Evolutionary conservation across 2,113 vertebrate species (phyloP).

Genomic region (Calypte anna): DNA sequence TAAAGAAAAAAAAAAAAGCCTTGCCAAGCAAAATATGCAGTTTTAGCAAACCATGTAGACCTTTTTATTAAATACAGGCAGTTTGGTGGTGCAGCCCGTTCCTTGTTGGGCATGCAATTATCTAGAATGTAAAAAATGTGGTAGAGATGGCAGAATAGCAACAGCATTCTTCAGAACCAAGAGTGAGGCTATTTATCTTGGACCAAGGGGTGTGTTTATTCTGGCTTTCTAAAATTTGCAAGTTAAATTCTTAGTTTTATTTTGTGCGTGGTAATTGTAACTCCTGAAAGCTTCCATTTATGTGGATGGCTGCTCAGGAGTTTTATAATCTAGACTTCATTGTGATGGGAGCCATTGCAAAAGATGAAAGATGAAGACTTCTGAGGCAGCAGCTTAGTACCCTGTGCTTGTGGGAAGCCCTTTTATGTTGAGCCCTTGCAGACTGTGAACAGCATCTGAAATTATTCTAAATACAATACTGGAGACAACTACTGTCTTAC

Average conservation of each 20-base stretch:
- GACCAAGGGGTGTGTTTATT: neutral
- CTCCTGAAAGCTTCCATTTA: neutral
- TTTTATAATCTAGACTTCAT: neutral
- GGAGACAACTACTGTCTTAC: neutral
- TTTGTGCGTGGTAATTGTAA: neutral
- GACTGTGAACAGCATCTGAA: neutral
- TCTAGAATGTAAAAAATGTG: neutral
- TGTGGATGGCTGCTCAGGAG: neutral
- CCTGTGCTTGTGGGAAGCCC: neutral
- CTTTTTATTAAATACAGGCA: slow-evolving; percentile 56
- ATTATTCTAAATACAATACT: neutral
- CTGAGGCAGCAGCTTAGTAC: neutral
- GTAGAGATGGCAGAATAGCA: neutral
- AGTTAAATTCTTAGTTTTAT: slow-evolving; percentile 1
- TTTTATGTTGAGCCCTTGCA: neutral
- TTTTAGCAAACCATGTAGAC: neutral
- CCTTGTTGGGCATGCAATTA: neutral
- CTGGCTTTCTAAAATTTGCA: neutral
- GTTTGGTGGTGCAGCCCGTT: slow-evolving; percentile 25
- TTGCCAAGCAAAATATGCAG: slow-evolving; percentile 47
- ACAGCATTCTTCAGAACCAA: neutral
- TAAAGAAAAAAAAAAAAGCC: neutral
- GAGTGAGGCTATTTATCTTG: neutral
- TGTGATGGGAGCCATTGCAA: neutral
- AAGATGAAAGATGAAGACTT: neutral